Base-by-base conservation (phyloP, 2,888 invertebrate genomes). In the Tenthredo mesomela region DNA sequence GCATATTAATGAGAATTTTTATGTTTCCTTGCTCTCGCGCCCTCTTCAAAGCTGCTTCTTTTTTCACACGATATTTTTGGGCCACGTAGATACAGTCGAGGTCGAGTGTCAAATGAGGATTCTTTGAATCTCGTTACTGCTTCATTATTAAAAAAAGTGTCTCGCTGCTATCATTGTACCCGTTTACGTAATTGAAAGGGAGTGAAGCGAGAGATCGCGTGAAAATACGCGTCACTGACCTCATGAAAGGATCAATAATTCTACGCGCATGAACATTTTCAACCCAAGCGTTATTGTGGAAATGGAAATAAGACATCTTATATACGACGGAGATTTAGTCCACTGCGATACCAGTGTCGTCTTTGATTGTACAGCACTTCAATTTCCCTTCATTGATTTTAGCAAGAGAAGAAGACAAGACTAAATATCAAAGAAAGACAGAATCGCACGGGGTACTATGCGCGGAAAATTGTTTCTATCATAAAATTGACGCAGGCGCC, bases 261-360 rank as follows among this genome's bases (percentile, higher is more conserved):
- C 82, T 18, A 82, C 82, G 82, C 82, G 82, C 82, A 82, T 82
- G 82, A 47, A 82, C 43, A 29, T 67, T 43, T 58, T 80, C 80
- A 5, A 40, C 18, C 61, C 18, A 37, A 21, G 40, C 18, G 12
- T 40, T 54, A 21, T 50, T n/a, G 37, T 15, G 37, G 6, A 25
- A 21, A 40, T 80, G 58, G 21, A 61, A 61, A 61, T 37, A 40
- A 80, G 33, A 21, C 15, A 80, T 37, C n/a, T 40, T 12, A 7
- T 58, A 40, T 61, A 58, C n/a, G 21, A 10, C 5, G 33, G 18
- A n/a, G 18, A 54, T 25, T 25, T 40, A 58, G 80, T 40, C 61
- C 40, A 37, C 61, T 7, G 3, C 37, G 58, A 21, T 33, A 12
- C 9, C 40, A 3, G 40, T 5, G 40, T 58, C 33, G 80, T 15